Base-by-base conservation (phyloP, 2,888 invertebrate genomes). In the Blastobasis lacticolella region DNA sequence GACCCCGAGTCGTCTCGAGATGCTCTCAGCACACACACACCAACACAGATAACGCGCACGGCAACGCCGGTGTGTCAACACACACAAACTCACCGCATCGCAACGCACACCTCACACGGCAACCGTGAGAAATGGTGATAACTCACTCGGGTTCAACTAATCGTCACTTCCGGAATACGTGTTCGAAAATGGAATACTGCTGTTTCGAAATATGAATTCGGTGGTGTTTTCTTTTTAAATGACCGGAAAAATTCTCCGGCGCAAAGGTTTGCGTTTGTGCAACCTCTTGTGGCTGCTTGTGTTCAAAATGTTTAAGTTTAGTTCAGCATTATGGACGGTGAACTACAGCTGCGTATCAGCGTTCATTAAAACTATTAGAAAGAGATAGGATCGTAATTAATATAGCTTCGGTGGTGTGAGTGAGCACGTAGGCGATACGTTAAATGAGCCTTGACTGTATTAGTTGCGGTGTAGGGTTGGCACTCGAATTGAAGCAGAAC, bases 121-220 rank as follows among this genome's bases (percentile, higher is more conserved):
- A 77, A 86, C 78, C 87, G 87, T 87, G 87, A 88, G 87, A 88
- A 88, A 82, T 81, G 81, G 79, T 86, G 85, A 86, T 86, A 86
- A 83, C 85, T 86, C 81, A 85, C 81, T 86, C 73, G 82, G 79
- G 78, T 82, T 77, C 71, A 77, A 73, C 71, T 77, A 72, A 75
- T 78, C 76, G 72, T 73, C 78, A 84, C 86, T 86, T 87, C 86
- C 86, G 85, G 84, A 73, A 81, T 79, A 67, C 67, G 69, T 63
- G 64, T 68, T 63, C 60, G 60, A 68, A 70, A 69, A 71, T 66
- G 61, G 52, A 67, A 67, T 62, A 23, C 41, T 41, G 41, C 23
- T 8, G 9, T 41, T 41, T 41, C 41, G 41, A 41, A 10, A 37
- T 46, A 37, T 46, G 46, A 6, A 46, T 9, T 43, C 10, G 43